These are phyloP conservation scores for Branchellion lobata DNA, from an alignment of 2,888 invertebrate species.

Conservation along the genomic window DNA sequence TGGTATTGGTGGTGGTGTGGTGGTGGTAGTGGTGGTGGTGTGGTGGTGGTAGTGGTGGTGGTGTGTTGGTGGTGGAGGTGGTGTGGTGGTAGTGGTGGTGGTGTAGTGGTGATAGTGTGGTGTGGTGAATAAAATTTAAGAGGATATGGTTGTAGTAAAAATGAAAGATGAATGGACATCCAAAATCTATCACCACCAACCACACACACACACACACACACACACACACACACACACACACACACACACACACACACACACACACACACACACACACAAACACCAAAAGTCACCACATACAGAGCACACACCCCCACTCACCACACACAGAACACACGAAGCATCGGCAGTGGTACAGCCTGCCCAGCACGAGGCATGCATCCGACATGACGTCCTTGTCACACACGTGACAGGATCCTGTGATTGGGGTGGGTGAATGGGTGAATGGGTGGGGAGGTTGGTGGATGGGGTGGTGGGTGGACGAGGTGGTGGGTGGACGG, in stretches of 20 bases:
- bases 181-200: neutral
- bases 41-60: neutral
- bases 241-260: neutral
- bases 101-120: neutral
- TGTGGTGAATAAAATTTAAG: no score
- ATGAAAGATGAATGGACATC: no score
- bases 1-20: neutral
- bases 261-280: neutral
- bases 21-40: slow-evolving; percentile 6
- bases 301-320: slow-evolving; percentile 54
- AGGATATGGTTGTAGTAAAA: no score
- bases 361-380: slow-evolving; percentile 97
- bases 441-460: neutral
- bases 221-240: neutral
- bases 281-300: neutral
- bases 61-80: neutral
- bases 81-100: neutral
- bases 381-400: slow-evolving; percentile 64
- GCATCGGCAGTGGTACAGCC: slow-evolving; percentile 93
- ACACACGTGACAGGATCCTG: slow-evolving; percentile 21
- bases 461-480: neutral
- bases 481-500: neutral
- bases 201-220: neutral
- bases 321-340: slow-evolving; percentile 96
- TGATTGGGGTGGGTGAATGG: neutral